phyloP scores from a whole-genome alignment of 2,888 invertebrate species.

The Drosophila infuscata region DNA sequence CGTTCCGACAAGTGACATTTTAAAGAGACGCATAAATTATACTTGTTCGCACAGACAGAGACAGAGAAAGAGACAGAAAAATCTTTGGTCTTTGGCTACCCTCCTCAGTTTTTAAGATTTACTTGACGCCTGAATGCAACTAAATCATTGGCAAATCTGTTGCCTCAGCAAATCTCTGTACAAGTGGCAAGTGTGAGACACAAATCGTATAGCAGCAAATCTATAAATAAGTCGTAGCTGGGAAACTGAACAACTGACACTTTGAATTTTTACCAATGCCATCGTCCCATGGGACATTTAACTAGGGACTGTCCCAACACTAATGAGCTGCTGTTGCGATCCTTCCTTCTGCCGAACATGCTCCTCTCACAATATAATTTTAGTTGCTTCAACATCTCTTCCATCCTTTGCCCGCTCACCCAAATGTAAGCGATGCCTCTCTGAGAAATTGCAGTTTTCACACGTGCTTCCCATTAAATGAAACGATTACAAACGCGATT shows the following conservation, averaged over 20 bases:
- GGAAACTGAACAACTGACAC: conserved; percentile 49
- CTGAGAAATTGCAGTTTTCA: conserved; percentile 77
- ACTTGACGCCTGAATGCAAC: conserved; percentile 76
- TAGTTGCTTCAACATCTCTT: background rate
- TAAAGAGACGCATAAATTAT: conserved; percentile 78
- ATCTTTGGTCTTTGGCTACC: conserved; percentile 21
- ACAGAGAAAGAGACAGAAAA: conserved; percentile 22
- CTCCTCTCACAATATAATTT: conserved; percentile 6
- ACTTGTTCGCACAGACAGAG: conserved; percentile 29
- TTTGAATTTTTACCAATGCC: conserved; percentile 10
- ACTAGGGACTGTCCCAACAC: conserved; percentile 60
- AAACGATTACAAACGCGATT: conserved; percentile 80
- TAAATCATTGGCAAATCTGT: conserved; percentile 81
- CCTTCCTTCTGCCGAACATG: background rate
- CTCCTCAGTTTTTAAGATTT: conserved; percentile 69
- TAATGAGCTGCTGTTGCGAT: conserved; percentile 71
- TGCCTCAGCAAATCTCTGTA: conserved; percentile 45
- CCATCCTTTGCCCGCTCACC: conserved; percentile 4
- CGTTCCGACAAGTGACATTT: conserved; percentile 69
- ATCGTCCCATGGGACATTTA: conserved; percentile 27
- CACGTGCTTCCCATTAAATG: conserved; percentile 84
- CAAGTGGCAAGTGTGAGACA: conserved; percentile 6
- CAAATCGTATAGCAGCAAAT: conserved; percentile 10
- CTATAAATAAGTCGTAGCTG: conserved; percentile 52
- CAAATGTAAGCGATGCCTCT: conserved; percentile 32